phyloP scores from a whole-genome alignment of 2,797 vertebrate species.

The Chrysocyon brachyurus region DNA sequence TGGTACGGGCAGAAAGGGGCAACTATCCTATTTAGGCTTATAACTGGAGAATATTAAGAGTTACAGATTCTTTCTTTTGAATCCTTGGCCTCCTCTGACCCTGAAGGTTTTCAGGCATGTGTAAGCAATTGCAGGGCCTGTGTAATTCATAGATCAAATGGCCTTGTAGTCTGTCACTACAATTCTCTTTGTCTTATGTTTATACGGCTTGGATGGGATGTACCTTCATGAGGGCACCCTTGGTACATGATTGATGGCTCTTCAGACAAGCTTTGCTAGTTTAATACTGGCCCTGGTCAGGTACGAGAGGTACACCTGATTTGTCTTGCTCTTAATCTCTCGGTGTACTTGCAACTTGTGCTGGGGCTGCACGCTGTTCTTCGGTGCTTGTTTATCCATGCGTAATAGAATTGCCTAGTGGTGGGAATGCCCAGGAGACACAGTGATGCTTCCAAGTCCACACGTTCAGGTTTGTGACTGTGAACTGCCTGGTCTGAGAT shows the following conservation, averaged over 20 bases:
- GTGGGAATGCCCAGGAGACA: background rate
- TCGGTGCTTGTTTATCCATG: background rate
- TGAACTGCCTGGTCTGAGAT: background rate
- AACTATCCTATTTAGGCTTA: background rate
- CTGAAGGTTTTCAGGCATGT: slow-evolving; percentile 44
- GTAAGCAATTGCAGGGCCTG: slow-evolving; percentile 55
- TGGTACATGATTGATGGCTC: slow-evolving; percentile 59
- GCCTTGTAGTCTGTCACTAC: slow-evolving; percentile 66
- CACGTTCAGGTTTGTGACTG: background rate
- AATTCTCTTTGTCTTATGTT: slow-evolving; percentile 68
- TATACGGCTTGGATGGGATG: background rate
- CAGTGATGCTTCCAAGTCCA: background rate
- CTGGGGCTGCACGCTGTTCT: background rate
- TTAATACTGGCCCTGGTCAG: slow-evolving; percentile 57
- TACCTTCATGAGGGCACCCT: background rate
- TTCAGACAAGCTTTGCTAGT: slow-evolving; percentile 56
- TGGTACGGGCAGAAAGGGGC: accelerated
- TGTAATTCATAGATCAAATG: slow-evolving; percentile 66
- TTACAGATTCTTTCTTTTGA: slow-evolving; percentile 25
- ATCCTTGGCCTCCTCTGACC: slow-evolving; percentile 24
- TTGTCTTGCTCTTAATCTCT: slow-evolving; percentile 40
- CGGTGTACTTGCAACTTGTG: background rate
- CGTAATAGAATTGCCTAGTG: background rate
- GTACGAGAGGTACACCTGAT: background rate
- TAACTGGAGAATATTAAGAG: slow-evolving; percentile 12